Evolutionary conservation across 2,113 vertebrate species (phyloP).

Genomic region (Siphamia tubifer): DNA sequence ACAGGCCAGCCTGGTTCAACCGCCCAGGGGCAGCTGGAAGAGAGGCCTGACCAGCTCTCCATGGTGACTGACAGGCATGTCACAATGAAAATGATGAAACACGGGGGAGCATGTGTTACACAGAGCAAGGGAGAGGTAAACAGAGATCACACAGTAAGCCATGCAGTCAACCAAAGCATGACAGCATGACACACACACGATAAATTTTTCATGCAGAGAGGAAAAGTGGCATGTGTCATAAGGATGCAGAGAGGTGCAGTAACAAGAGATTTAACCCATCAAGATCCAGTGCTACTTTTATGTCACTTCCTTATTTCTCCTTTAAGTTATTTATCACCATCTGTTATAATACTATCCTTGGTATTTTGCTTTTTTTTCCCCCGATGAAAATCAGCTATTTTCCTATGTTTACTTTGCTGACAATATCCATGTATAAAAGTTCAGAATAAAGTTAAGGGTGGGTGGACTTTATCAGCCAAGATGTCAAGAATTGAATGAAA

Average conservation of each 20-base stretch:
- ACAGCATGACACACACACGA: not conserved
- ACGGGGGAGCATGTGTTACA: slow-evolving; percentile 7
- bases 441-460: too few species aligned
- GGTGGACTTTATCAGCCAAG: too few species aligned
- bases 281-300: too few species aligned
- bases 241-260: not conserved
- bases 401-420: too few species aligned
- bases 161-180: not conserved
- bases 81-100: slow-evolving; percentile 7
- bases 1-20: slow-evolving; percentile 43
- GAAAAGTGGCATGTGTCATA: not conserved
- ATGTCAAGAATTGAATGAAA: too few species aligned
- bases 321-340: too few species aligned
- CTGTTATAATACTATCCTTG: too few species aligned
- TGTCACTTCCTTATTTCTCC: too few species aligned
- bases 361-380: too few species aligned
- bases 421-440: too few species aligned
- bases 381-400: too few species aligned
- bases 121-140: not conserved
- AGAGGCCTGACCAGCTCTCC: slow-evolving; percentile 7
- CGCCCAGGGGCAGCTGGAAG: slow-evolving; percentile 43
- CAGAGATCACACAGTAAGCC: not conserved
- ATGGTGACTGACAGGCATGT: slow-evolving; percentile 20
- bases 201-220: not conserved
- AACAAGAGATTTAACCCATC: not conserved